phyloP scores from a whole-genome alignment of 2,113 vertebrate genomes.

The Nematolebias whitei region DNA sequence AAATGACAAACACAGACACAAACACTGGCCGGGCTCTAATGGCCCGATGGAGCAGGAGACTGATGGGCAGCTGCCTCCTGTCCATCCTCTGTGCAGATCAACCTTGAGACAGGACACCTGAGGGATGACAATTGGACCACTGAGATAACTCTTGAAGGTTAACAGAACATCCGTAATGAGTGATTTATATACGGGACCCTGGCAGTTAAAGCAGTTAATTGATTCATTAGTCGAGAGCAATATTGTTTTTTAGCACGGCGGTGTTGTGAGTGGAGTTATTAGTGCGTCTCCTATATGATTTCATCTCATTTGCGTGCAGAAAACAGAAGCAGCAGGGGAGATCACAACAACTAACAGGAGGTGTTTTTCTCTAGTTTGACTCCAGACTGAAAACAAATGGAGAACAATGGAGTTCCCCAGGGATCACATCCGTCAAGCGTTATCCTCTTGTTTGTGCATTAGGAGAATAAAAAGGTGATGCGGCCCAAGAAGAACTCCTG shows the following conservation, averaged over 20 bases:
- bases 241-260: constrained; percentile 58
- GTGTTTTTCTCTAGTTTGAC: constrained; percentile 71
- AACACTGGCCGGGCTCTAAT: constrained; percentile 70
- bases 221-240: constrained; percentile 64
- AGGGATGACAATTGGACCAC: constrained; percentile 42
- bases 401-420: constrained; percentile 56
- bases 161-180: constrained; percentile 62
- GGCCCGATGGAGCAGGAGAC: constrained; percentile 68
- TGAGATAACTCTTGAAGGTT: constrained; percentile 50
- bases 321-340: constrained; percentile 56
- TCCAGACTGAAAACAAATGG: constrained; percentile 61
- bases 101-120: constrained; percentile 69
- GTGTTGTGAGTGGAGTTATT: constrained; percentile 35
- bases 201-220: constrained; percentile 56
- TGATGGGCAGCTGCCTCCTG: constrained; percentile 77
- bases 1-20: constrained; percentile 78
- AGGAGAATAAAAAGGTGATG: constrained; percentile 67
- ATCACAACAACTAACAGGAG: constrained; percentile 56
- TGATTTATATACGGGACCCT: constrained; percentile 48
- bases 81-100: constrained; percentile 64
- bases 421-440: constrained; percentile 63
- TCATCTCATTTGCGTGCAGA: constrained; percentile 35
- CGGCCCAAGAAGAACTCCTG: constrained; percentile 65
- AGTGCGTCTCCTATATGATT: constrained; percentile 20
- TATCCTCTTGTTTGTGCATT: constrained; percentile 72